These are phyloP conservation scores for Drosophila carrolli DNA, from an alignment of 1,140 invertebrate genomes.

Conservation along the genomic window DNA sequence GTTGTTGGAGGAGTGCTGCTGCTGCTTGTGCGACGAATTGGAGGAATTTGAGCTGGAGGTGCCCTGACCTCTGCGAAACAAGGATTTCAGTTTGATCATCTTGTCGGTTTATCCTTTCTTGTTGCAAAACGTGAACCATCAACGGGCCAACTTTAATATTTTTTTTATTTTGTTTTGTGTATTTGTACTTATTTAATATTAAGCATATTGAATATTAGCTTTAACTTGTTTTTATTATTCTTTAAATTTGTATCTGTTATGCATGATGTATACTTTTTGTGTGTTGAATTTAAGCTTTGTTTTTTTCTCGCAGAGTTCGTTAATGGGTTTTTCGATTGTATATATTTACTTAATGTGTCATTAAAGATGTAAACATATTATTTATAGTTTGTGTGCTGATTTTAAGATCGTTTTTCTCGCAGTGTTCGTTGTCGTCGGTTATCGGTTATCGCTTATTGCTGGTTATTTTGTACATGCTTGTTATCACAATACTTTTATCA, in stretches of 20 bases:
- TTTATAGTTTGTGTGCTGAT: too few relatives aligned
- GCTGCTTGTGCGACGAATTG: slow-evolving; percentile 64
- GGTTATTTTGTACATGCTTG: slow-evolving; percentile 31
- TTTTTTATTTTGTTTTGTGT: neutral
- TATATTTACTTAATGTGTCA: too few relatives aligned
- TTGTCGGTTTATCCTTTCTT: slow-evolving; percentile 35
- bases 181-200: neutral
- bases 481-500: slow-evolving; percentile 48
- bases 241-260: neutral
- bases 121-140: slow-evolving; percentile 66
- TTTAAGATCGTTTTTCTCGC: neutral
- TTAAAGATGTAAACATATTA: too few relatives aligned
- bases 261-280: neutral
- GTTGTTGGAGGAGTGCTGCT: slow-evolving; percentile 71
- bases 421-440: slow-evolving; percentile 5
- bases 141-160: slow-evolving; percentile 32
- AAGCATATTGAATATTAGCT: neutral
- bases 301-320: neutral
- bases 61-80: slow-evolving; percentile 90
- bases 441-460: slow-evolving; percentile 26
- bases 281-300: neutral
- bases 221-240: neutral
- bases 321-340: slow-evolving; percentile 3
- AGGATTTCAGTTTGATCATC: slow-evolving; percentile 93
- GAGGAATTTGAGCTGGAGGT: slow-evolving; percentile 83